Evolutionary conservation across 2,888 invertebrate genomes (phyloP).

Genomic region (Physocephala rufipes): DNA sequence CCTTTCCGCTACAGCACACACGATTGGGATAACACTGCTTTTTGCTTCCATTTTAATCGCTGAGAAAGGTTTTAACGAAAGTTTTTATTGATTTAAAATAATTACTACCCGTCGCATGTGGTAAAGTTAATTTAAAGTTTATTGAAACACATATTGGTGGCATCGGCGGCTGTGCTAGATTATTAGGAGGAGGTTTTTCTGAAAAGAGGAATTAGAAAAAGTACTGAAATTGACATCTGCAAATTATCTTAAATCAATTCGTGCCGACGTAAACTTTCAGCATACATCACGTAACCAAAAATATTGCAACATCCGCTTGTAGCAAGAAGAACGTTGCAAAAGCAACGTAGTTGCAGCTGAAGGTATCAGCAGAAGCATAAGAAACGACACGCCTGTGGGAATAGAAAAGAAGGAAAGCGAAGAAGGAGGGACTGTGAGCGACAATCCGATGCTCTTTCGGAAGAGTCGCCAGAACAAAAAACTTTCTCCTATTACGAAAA

Average conservation of each 20-base stretch:
- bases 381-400: neutral
- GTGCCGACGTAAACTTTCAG: conserved; percentile 3
- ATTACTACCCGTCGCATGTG: no score
- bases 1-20: no score
- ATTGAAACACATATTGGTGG: neutral
- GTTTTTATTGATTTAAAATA: no score
- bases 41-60: no score
- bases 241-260: conserved; percentile 19
- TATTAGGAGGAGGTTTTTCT: no score
- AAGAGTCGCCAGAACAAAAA: no score
- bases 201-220: neutral
- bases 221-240: conserved; percentile 15
- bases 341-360: neutral
- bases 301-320: conserved; percentile 19
- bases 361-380: neutral
- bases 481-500: no score
- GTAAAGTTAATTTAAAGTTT: conserved; percentile 12
- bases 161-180: neutral
- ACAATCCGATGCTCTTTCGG: no score
- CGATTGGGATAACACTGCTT: no score
- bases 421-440: no score
- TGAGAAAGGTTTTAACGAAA: no score
- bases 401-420: neutral
- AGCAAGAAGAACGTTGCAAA: neutral
- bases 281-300: conserved; percentile 20